phyloP scores from a whole-genome alignment of 2,888 invertebrate species.

The Latrodectus elegans region DNA sequence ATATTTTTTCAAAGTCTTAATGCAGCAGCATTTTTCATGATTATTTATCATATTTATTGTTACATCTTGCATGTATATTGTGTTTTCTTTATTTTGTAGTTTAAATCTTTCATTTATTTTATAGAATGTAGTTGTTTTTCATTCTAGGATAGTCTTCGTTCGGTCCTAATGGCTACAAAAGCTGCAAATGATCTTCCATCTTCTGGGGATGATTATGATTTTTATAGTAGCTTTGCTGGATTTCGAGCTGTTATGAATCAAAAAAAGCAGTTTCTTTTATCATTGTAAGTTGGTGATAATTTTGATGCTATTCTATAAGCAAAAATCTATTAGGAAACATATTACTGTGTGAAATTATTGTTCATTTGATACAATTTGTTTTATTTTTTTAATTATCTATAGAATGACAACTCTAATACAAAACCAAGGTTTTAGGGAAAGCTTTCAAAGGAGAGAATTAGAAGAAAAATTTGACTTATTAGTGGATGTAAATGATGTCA shows the following conservation, averaged over 20 bases:
- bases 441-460: constrained; percentile 78
- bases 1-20: too few species aligned
- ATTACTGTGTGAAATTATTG: not conserved
- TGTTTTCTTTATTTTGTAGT: not conserved
- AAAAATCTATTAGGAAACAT: too few species aligned
- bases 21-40: too few species aligned
- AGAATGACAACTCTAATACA: constrained; percentile 79
- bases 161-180: constrained; percentile 82
- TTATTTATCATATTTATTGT: too few species aligned
- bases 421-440: constrained; percentile 79
- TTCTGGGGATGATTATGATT: constrained; percentile 81
- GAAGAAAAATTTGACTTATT: constrained; percentile 86
- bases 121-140: constrained; percentile 52
- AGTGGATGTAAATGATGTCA: constrained; percentile 87
- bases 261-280: constrained; percentile 81
- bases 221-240: constrained; percentile 85
- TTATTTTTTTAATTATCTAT: constrained; percentile 36
- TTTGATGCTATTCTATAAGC: too few species aligned
- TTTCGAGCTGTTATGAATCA: constrained; percentile 82
- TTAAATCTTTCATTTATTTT: not conserved
- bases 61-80: not conserved
- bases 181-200: constrained; percentile 83
- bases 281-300: constrained; percentile 75
- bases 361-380: not conserved
- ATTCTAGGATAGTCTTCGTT: constrained; percentile 81